Evolutionary conservation across 2,113 vertebrate species (phyloP), one percentile per base, ranked within the genome.

Genomic region (Amia ocellicauda): DNA sequence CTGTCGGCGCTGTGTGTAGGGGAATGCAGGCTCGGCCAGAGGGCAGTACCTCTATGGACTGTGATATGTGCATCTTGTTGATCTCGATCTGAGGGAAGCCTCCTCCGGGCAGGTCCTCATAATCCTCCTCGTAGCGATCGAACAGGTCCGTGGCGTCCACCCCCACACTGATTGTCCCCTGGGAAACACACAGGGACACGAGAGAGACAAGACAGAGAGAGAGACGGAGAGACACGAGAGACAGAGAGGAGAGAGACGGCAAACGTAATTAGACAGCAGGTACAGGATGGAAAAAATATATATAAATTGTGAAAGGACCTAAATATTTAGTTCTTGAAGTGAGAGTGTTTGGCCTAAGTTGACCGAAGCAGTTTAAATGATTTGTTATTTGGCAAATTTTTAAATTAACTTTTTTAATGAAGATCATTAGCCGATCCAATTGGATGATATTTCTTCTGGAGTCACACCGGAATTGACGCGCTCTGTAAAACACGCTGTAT

Each of bases 41-140:
- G 20, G 8, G 50, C 28, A 13, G 11, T 67, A 97, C 97, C 93
- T 99, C 97, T n/a, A 99, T 98, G 59, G 96, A 98, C 80, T 99
- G 97, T 23, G 97, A 98, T 77, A 99, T 99, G 87, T 98, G 93
- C 97, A 99, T 99, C 74, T 88, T 97, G 85, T 98, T 98, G 68
- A 99, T 98, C 85, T 99, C 96, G 20, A 99, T 87, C 72, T 93
- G 93, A 1, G 97, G 96, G 27, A 96, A 82, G 66, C 90, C 84
- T 16, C 91, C 91, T 67, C 80, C 89, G 0, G 75, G 84, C 57
- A 87, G 66, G 7, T 96, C 94, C 72, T 98, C 97, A 1, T 91
- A 98, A 3, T 98, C 96, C 52, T 99, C 96, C 0, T 99, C 95
- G 1, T 99, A 98, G 19, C 80, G 91, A 76, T 99, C 97, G 67